Evolutionary conservation across 2,113 vertebrate genomes (phyloP).

Genomic region (Otus sunia): DNA sequence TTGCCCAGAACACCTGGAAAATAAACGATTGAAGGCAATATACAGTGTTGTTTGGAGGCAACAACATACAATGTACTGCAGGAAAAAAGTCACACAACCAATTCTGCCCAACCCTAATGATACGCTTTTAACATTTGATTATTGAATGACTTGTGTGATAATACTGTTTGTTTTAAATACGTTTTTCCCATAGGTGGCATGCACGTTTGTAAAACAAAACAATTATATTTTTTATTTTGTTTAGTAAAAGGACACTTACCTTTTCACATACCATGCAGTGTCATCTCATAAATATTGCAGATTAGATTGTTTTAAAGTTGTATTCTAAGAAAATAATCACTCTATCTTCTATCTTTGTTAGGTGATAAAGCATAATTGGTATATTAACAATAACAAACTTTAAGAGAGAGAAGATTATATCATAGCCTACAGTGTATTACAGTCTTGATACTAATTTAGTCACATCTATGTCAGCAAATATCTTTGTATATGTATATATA

Average conservation of each 20-base stretch:
- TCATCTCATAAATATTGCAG: neutral
- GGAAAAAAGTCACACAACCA: neutral
- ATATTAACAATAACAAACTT: neutral
- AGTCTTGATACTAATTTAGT: neutral
- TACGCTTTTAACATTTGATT: neutral
- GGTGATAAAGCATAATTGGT: constrained; percentile 18
- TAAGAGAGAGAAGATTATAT: neutral
- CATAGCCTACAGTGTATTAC: neutral
- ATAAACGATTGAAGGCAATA: neutral
- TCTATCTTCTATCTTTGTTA: neutral
- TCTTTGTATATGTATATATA: neutral
- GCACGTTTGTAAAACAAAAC: neutral
- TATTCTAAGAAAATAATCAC: neutral
- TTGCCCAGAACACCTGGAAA: neutral
- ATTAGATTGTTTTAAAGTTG: neutral
- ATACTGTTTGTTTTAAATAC: neutral
- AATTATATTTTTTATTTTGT: neutral
- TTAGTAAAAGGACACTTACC: neutral
- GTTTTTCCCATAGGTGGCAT: neutral
- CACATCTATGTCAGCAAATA: neutral
- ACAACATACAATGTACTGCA: neutral
- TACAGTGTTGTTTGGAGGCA: neutral
- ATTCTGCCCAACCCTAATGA: neutral
- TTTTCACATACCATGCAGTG: neutral
- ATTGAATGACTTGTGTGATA: neutral